Base-by-base conservation (phyloP, 2,888 invertebrate species). In the Pilophorus perplexus region DNA sequence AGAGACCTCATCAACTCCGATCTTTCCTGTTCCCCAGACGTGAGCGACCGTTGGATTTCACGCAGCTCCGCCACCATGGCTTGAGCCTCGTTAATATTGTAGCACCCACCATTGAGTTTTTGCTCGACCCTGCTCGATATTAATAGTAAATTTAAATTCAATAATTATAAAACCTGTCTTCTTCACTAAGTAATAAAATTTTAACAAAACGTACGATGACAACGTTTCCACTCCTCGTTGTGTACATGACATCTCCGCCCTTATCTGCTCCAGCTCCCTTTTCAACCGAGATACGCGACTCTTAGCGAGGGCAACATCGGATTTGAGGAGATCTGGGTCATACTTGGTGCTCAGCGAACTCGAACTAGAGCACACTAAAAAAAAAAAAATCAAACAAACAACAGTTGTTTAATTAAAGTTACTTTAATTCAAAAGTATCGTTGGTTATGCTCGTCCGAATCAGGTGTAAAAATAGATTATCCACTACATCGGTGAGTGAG, bases 41-140 rank as follows among this genome's bases (percentile, higher is more conserved):
- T 88, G 33, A 96, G 80, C 0, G 93, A 93, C 75, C 90, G 89
- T 78, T 95, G 94, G 72, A 96, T 93, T 78, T 93, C 92, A 71
- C 90, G 85, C 74, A 97, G 83, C 78, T 96, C 94, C 60, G 89
- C 88, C 83, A 94, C 88, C 68, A 97, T 95, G n/a, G 93, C 93
- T 78, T 95, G 93, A 12, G 95, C 96, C 79, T 97, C 93, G 38
- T 88, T 87, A 73, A 94, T 89, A 77, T 91, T 93, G 78, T 95
- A 96, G 76, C 90, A 90, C 50, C 90, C 90, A 57, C 87, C 85
- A 76, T 86, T 90, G 74, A 96, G 80, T 79, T 93, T 93, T 79
- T 91, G 89, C 77, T 93, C 92, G 72, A 93, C 93, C 77, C 92
- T 93, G 80, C 60, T 70, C 46, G 68, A 27, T 25, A 65, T 69